phyloP scores from a whole-genome alignment of 2,888 invertebrate species.

The Caenorhabditis afra region DNA sequence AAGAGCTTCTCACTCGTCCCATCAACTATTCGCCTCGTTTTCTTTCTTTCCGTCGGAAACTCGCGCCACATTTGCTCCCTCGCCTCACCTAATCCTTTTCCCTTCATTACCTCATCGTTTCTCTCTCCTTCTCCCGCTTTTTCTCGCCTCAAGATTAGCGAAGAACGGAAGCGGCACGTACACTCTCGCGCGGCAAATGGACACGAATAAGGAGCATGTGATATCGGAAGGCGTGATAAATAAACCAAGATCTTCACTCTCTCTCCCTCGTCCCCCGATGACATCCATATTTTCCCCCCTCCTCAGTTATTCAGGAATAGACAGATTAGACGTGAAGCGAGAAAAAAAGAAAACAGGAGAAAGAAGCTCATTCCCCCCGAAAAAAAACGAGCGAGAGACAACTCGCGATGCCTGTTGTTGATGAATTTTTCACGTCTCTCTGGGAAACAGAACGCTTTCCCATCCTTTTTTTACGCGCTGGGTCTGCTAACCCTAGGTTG shows the following conservation, averaged over 20 bases:
- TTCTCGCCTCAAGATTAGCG: conserved; percentile 14
- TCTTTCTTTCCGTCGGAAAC: conserved; percentile 8
- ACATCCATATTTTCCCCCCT: background rate
- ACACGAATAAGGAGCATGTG: conserved; percentile 14
- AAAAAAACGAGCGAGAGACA: background rate
- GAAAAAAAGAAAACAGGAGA: no score
- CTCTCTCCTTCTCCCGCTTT: conserved; percentile 16
- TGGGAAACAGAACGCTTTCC: background rate
- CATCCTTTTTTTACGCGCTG: background rate
- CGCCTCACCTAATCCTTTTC: conserved; percentile 9
- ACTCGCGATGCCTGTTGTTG: background rate
- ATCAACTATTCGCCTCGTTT: conserved; percentile 13
- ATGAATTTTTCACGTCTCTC: conserved; percentile 6
- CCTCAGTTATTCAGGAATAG: background rate
- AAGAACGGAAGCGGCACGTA: conserved; percentile 3
- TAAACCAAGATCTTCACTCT: conserved; percentile 11
- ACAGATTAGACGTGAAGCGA: no score
- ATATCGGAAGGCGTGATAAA: conserved; percentile 7
- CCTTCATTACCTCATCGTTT: conserved; percentile 47
- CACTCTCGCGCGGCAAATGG: background rate
- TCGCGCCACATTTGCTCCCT: conserved; percentile 7
- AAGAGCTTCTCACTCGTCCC: background rate
- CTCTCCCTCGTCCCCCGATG: background rate
- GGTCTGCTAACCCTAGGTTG: no score
- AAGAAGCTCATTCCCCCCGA: no score